Evolutionary conservation across 2,113 vertebrate species (phyloP), one percentile per base, ranked within the genome.

Genomic region (Tetrax tetrax): DNA sequence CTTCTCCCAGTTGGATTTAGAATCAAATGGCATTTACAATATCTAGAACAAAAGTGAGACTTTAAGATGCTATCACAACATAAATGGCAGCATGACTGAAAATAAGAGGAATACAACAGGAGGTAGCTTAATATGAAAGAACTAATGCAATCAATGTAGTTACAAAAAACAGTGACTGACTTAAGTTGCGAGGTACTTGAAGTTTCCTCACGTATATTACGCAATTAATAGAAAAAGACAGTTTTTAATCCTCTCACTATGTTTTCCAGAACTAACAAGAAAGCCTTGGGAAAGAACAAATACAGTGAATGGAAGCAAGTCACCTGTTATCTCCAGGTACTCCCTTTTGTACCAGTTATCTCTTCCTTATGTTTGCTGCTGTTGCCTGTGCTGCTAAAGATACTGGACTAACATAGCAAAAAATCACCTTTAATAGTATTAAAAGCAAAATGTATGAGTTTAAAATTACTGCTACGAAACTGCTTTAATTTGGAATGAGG

Each of bases 251-350:
- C 85, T 71, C 24, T 84, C 6, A 3, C 85, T 95, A 2, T 97
- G 22, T 97, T 97, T 93, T 95, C 22, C 98, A 99, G 99, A 99
- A 97, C 98, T 99, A 98, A 98, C 99, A 93, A 99, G 99, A 97
- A 99, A 99, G 96, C 99, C 99, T 91, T 99, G 99, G 99, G 99
- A 99, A 97, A 98, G 99, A 98, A 98, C 99, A 94, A 99, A 98
- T 94, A 99, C 99, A 83, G 98, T 99, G 98, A 99, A 99, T 66
- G 99, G 99, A 98, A 99, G 99, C 99, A 99, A 99, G 97, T 99
- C 99, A 43, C 99, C 99, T 82, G 99, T 99, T 91, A 99, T 99
- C 63, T 99, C 99, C 98, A 99, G 99, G 99, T 99, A 99, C 20
- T 64, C 24, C 11, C 20, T 91, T 88, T 83, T 72, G 38, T 38